Percentiles rank a stretch among this genome's conserved stretches.
Evolutionary conservation across 1,140 invertebrate genomes (phyloP).

Genomic region (Drosophila kepulauana): DNA sequence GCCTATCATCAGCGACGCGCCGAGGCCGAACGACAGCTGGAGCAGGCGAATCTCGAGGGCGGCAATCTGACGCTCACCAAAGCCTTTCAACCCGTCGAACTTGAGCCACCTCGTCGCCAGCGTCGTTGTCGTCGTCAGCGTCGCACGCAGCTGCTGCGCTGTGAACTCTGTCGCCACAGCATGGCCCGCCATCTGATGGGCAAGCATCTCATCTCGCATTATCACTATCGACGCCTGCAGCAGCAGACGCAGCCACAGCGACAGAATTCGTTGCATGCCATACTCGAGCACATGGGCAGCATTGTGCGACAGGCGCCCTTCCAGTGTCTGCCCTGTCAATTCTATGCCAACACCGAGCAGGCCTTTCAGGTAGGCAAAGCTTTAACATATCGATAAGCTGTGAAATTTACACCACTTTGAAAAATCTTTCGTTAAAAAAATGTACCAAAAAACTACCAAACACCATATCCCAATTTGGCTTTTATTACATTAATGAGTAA

Average conservation of each 20-base stretch:
- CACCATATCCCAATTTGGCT: no score
- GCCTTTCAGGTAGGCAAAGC: conserved; percentile 86
- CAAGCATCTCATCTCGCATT: conserved; percentile 93
- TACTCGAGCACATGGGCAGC: conserved; percentile 91
- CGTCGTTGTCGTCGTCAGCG: conserved; percentile 85
- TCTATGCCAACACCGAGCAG: conserved; percentile 92
- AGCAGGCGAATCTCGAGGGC: conserved; percentile 85
- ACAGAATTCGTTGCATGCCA: conserved; percentile 83
- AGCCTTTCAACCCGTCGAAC: conserved; percentile 32
- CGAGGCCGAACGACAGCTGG: conserved; percentile 88
- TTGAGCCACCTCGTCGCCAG: background rate
- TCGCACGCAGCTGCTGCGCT: conserved; percentile 87
- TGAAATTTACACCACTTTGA: no score
- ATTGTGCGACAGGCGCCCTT: conserved; percentile 93
- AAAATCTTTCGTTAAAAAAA: no score
- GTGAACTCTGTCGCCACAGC: conserved; percentile 89
- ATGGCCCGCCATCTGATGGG: conserved; percentile 90
- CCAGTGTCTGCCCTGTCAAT: conserved; percentile 93
- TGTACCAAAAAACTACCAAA: no score
- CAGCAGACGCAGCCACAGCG: conserved; percentile 61
- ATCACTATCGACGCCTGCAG: conserved; percentile 90
- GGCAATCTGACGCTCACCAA: conserved; percentile 42
- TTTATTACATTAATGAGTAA: no score
- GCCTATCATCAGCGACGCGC: conserved; percentile 90
- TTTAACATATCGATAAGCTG: background rate